Evolutionary conservation across 2,888 invertebrate genomes (phyloP), one percentile per base, ranked within the genome.

Genomic region (Scrobipalpa costella): DNA sequence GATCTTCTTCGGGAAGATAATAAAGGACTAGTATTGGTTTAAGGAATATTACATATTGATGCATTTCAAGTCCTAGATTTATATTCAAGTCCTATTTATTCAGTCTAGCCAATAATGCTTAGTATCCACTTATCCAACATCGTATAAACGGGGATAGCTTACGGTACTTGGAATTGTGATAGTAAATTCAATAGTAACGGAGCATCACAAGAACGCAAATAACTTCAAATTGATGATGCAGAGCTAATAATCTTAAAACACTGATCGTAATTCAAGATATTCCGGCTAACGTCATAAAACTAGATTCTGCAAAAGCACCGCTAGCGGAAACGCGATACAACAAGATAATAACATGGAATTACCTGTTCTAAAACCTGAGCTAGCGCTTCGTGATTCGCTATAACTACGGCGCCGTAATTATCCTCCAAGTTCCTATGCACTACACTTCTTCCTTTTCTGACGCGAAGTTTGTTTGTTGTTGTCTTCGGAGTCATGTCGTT

Each of bases 291-390:
- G 55, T 34, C 55, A 34, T 55, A 55, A 55, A 55, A 55, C 34
- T 55, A 33, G 55, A 55, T 55, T 55, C 55, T 55, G 15, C 17
- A 34, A 52, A 52, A 55, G 55, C 55, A 55, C 55, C 55, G 57
- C 57, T 57, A 57, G 57, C 36, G 38, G 57, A 36, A 17, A 57
- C 38, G 17, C n/a, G 57, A 38, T 57, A 57, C 57, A 57, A 44
- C 44, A 17, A 74, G 69, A 71, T 69, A 77, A 74, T 52, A 68
- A 65, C 63, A 70, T 67, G 21, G 76, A 80, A 78, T 84, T 86
- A 97, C 97, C 93, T 97, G 96, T 88, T 97, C 97, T 68, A 97
- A 92, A 75, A 97, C 95, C 88, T 97, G 97, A 61, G 97, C 96
- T 19, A 97, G 92, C 7, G 97, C 97, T 86, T 97, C 97, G 79